Evolutionary conservation across 2,888 invertebrate genomes (phyloP).

Genomic region (Pollenia angustigena): DNA sequence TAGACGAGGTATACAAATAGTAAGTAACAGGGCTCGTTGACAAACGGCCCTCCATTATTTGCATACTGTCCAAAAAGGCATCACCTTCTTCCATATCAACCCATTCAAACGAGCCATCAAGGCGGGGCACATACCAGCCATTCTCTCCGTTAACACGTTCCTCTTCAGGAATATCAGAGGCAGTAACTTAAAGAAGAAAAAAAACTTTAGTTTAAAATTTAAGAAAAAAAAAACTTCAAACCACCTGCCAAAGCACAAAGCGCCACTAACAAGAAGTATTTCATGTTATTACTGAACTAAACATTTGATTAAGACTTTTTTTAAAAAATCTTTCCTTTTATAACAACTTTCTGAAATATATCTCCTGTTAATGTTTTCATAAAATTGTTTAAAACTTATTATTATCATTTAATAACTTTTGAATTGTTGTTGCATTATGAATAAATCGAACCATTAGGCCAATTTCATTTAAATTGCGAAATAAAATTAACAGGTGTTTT

Average conservation of each 20-base stretch:
- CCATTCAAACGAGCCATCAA: conserved; percentile 72
- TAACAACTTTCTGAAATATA: neutral
- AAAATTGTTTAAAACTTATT: no score
- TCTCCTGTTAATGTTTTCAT: no score
- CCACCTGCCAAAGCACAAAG: conserved; percentile 46
- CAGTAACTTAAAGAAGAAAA: conserved; percentile 29
- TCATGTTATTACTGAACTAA: conserved; percentile 14
- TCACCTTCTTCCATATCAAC: conserved; percentile 62
- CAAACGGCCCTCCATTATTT: conserved; percentile 37
- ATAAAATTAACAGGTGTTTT: no score
- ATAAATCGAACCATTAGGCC: no score
- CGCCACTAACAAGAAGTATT: conserved; percentile 33
- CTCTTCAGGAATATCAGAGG: conserved; percentile 51
- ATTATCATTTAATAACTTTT: no score
- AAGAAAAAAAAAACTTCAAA: neutral
- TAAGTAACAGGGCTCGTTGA: conserved; percentile 72
- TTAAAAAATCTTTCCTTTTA: conserved; percentile 23
- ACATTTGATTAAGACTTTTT: neutral
- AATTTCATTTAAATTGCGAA: no score
- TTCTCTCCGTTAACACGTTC: conserved; percentile 71
- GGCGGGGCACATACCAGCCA: conserved; percentile 74
- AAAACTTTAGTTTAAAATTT: neutral
- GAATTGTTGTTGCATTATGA: no score
- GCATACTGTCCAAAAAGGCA: neutral
- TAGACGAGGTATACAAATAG: conserved; percentile 78